Percentiles rank a stretch among this genome's conserved stretches.
phyloP scores from a whole-genome alignment of 2,888 invertebrate species.

The Sesia apiformis region DNA sequence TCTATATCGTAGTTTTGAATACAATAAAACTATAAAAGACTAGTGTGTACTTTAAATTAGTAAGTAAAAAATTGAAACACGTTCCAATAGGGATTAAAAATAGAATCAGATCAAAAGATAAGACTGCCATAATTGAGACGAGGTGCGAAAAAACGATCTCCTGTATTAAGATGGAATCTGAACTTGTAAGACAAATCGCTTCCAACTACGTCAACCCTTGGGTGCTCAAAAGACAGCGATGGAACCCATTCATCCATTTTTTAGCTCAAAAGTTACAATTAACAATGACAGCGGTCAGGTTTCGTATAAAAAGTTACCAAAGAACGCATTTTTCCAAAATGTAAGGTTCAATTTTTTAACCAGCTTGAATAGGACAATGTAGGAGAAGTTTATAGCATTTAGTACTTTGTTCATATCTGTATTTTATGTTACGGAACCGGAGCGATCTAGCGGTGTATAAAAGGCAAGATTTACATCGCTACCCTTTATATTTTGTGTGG shows the following conservation, averaged over 20 bases:
- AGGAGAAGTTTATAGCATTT: constrained; percentile 53
- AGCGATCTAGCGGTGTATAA: constrained; percentile 44
- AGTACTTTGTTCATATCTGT: constrained; percentile 61
- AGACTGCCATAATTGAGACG: constrained; percentile 40
- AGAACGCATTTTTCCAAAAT: constrained; percentile 40
- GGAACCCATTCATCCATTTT: constrained; percentile 58
- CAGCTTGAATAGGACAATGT: constrained; percentile 28
- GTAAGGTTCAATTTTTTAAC: constrained; percentile 31
- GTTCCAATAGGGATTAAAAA: constrained; percentile 11
- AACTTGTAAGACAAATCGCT: constrained; percentile 65
- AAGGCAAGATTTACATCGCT: constrained; percentile 59
- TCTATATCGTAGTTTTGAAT: constrained; percentile 30
- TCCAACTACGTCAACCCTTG: constrained; percentile 57
- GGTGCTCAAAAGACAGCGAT: constrained; percentile 44
- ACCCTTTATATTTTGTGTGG: constrained; percentile 48
- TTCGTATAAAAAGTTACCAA: constrained; percentile 43
- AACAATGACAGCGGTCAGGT: constrained; percentile 67
- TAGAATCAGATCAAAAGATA: constrained; percentile 17
- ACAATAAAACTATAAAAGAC: constrained; percentile 54
- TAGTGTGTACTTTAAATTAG: constrained; percentile 12
- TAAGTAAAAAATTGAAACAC: constrained; percentile 1
- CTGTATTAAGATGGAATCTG: constrained; percentile 53
- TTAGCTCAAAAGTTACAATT: constrained; percentile 52
- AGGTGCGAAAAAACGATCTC: constrained; percentile 55
- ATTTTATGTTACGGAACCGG: constrained; percentile 51